A percentile compares a stretch with the other conserved stretches of the same genome.
Evolutionary conservation across 2,888 invertebrate species (phyloP).

Genomic region (Nomada lathburiana): DNA sequence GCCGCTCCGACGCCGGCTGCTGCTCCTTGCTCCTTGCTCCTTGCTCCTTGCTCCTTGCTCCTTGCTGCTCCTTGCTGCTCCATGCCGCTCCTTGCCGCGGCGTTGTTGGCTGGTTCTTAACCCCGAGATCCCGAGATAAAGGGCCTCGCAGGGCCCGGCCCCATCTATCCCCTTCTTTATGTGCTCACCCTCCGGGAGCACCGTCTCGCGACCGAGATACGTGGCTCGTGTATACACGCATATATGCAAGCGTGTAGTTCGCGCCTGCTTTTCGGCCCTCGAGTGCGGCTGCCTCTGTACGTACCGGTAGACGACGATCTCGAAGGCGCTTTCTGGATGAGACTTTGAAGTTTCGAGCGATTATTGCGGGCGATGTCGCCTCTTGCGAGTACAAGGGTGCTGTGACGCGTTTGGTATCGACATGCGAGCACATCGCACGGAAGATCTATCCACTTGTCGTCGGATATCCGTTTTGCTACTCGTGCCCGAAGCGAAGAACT

Average conservation of each 20-base stretch:
- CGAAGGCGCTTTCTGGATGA: background rate
- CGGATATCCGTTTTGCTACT: too few relatives aligned
- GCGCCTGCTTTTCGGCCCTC: background rate
- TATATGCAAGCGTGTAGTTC: background rate
- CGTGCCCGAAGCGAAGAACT: too few relatives aligned
- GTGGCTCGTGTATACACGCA: too few relatives aligned
- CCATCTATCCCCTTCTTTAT: background rate
- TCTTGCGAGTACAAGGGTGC: too few relatives aligned
- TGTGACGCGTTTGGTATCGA: too few relatives aligned
- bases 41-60: slow-evolving; percentile 2
- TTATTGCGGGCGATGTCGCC: too few relatives aligned
- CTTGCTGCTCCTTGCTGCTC: slow-evolving; percentile 31
- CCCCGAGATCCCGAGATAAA: slow-evolving; percentile 62
- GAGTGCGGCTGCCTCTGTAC: too few relatives aligned
- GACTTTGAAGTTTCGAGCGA: too few relatives aligned
- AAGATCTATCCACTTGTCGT: too few relatives aligned
- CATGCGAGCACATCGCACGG: too few relatives aligned
- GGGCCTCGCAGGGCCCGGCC: slow-evolving; percentile 13
- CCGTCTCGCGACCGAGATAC: slow-evolving; percentile 5
- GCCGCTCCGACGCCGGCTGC: slow-evolving; percentile 57
- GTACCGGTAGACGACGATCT: background rate
- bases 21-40: slow-evolving; percentile 32
- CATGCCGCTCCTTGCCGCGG: slow-evolving; percentile 33
- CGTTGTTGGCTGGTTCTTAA: slow-evolving; percentile 66
- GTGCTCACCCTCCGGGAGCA: background rate